phyloP scores from a whole-genome alignment of 2,888 invertebrate species.

The Orchestes rusci region DNA sequence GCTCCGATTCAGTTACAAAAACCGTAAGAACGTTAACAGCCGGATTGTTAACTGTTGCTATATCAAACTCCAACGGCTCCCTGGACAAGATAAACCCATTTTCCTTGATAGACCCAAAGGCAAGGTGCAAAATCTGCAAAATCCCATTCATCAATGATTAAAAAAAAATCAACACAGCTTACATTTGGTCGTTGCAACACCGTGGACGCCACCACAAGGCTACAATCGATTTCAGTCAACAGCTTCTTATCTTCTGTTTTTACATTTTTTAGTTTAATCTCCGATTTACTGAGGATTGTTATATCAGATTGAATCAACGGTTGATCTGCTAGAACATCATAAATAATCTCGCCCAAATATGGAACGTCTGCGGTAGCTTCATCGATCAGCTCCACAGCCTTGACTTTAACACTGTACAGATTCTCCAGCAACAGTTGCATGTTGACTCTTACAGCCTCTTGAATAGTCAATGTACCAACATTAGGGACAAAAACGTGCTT shows the following conservation, averaged over 20 bases:
- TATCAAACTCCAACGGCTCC: slow-evolving; percentile 51
- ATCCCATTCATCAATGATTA: too few species aligned
- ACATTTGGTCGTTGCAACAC: slow-evolving; percentile 44
- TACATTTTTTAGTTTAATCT: slow-evolving; percentile 41
- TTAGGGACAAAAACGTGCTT: slow-evolving; percentile 67
- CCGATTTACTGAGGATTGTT: slow-evolving; percentile 42
- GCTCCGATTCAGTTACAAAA: slow-evolving; percentile 20
- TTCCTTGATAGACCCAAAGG: slow-evolving; percentile 40
- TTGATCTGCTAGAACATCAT: slow-evolving; percentile 56
- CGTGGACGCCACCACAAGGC: slow-evolving; percentile 35
- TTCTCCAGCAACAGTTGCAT: slow-evolving; percentile 72
- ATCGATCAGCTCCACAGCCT: slow-evolving; percentile 26
- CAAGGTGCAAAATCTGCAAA: slow-evolving; percentile 24
- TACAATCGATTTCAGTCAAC: slow-evolving; percentile 33
- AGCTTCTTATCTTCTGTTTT: slow-evolving; percentile 57
- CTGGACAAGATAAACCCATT: slow-evolving; percentile 56
- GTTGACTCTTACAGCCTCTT: slow-evolving; percentile 49
- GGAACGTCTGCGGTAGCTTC: slow-evolving; percentile 11
- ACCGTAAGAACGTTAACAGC: slow-evolving; percentile 14
- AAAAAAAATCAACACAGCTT: too few species aligned
- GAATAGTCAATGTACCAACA: slow-evolving; percentile 28
- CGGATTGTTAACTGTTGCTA: background rate
- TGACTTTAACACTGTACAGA: slow-evolving; percentile 47
- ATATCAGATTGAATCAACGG: slow-evolving; percentile 65
- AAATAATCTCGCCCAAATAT: slow-evolving; percentile 38